These are phyloP conservation scores for Leuciscus waleckii DNA, from an alignment of 2,797 vertebrate species.

Conservation along the genomic window DNA sequence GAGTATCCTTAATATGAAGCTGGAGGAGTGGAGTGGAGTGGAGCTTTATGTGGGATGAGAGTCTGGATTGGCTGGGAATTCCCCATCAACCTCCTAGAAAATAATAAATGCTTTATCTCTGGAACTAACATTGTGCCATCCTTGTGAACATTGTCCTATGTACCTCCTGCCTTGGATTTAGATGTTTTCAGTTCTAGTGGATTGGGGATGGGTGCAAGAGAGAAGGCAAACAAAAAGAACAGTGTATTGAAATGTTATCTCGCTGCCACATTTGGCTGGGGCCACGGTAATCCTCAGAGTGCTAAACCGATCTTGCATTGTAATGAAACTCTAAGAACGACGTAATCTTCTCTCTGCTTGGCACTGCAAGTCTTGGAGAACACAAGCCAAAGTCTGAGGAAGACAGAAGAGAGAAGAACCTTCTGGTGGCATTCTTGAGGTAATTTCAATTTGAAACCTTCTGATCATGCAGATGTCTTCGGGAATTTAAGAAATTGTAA, in stretches of 20 bases:
- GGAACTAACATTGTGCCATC: conserved; percentile 47
- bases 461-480: background rate
- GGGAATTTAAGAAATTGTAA: background rate
- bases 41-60: conserved; percentile 49
- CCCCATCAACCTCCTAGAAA: conserved; percentile 37
- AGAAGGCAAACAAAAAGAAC: conserved; percentile 51
- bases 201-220: conserved; percentile 45
- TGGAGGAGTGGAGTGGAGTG: background rate
- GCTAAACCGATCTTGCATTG: conserved; percentile 54
- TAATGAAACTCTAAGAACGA: conserved; percentile 60
- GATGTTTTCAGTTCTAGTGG: conserved; percentile 44
- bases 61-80: conserved; percentile 47
- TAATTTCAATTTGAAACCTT: conserved; percentile 33
- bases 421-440: conserved; percentile 40
- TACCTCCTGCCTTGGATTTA: conserved; percentile 46
- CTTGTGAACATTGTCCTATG: conserved; percentile 17
- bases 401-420: conserved; percentile 13
- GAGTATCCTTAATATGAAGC: conserved; percentile 10
- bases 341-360: conserved; percentile 56
- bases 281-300: conserved; percentile 57
- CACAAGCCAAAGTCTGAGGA: conserved; percentile 36
- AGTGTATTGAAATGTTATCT: conserved; percentile 62
- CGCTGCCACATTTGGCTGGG: conserved; percentile 55
- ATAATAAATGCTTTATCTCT: conserved; percentile 56
- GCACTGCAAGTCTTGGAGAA: conserved; percentile 52